Base-by-base conservation (phyloP, 2,888 invertebrate genomes). In the Monoplex corrugatus region DNA sequence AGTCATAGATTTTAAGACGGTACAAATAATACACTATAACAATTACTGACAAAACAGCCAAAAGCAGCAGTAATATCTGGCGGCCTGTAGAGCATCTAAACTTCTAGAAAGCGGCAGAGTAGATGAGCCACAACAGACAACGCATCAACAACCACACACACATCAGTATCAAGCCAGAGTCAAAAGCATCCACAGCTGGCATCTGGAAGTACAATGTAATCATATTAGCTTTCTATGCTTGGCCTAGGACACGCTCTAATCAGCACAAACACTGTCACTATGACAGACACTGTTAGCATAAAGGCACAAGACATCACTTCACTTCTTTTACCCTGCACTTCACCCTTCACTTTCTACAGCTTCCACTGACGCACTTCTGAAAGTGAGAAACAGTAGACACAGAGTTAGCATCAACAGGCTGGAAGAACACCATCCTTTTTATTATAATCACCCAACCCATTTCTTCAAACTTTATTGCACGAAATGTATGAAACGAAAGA, bases 351-450 rank as follows among this genome's bases (percentile, higher is more conserved):
- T 80, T 32, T 16, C 45, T 57, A 50, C 84, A 87, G 40, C 78
- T 78, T 75, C 87, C 87, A 87, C 75, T 87, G 87, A 35, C 87
- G 87, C 57, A 87, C 78, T 44, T 87, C 87, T 87, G 87, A 43
- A 87, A 87, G 87, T n/a, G 40, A 87, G 6, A 87, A 72, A 45
- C 35, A 84, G 57, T 38, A 84, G 1, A 44, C 16, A 5, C 50
- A 57, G 35, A 0, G 57, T 84, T 57, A 84, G 10, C 23, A 84
- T 84, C 57, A 84, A 84, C 45, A 57, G n/a, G 45, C 23, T 8
- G 28, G 32, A 32, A 43, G 43, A n/a, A n/a, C 40, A 40, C 3
- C 13, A 80, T 80, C 78, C 40, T 2, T 40, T 13, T 32, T 80
- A 28, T 43, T 80, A 43, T 16, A 23, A 80, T 13, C 16, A 16